A percentile compares a stretch with the other conserved stretches of the same genome.
phyloP scores from a whole-genome alignment of 2,888 invertebrate species.

The Scaptomyza cyrtandrae region DNA sequence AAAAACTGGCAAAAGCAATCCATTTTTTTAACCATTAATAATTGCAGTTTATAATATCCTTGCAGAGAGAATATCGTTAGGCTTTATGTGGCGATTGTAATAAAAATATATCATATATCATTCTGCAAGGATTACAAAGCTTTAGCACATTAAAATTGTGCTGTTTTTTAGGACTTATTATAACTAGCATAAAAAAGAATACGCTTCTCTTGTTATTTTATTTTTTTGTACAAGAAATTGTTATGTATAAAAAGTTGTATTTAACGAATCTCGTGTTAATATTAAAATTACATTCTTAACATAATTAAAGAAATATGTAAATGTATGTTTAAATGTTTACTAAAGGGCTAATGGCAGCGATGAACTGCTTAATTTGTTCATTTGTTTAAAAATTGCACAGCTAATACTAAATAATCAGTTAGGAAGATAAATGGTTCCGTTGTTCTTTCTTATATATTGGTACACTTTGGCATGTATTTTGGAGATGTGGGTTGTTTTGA shows the following conservation, averaged over 20 bases:
- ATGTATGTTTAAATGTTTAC: conserved; percentile 49
- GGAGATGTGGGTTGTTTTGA: conserved; percentile 37
- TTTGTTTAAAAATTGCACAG: conserved; percentile 64
- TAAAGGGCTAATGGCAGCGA: conserved; percentile 52
- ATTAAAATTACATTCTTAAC: conserved; percentile 55
- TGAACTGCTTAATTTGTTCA: conserved; percentile 44
- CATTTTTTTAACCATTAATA: conserved; percentile 31
- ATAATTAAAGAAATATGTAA: conserved; percentile 58
- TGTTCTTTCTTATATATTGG: conserved; percentile 25
- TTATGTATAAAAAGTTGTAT: conserved; percentile 72
- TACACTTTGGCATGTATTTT: conserved; percentile 73
- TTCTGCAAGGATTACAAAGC: conserved; percentile 31
- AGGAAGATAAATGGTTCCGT: conserved; percentile 14
- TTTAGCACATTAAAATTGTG: conserved; percentile 26
- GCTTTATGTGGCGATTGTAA: too few relatives aligned
- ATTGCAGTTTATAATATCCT: conserved; percentile 26
- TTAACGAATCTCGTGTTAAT: conserved; percentile 66
- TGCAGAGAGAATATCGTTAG: conserved; percentile 4
- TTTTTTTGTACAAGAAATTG: conserved; percentile 65
- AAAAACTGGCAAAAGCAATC: conserved; percentile 1
- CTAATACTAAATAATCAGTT: conserved; percentile 68
- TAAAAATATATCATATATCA: neutral
- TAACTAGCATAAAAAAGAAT: conserved; percentile 40
- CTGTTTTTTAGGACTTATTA: conserved; percentile 20
- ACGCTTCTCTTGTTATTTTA: conserved; percentile 65